These are phyloP conservation scores for Syncerus caffer DNA, from an alignment of 2,797 vertebrate species.

Conservation along the genomic window DNA sequence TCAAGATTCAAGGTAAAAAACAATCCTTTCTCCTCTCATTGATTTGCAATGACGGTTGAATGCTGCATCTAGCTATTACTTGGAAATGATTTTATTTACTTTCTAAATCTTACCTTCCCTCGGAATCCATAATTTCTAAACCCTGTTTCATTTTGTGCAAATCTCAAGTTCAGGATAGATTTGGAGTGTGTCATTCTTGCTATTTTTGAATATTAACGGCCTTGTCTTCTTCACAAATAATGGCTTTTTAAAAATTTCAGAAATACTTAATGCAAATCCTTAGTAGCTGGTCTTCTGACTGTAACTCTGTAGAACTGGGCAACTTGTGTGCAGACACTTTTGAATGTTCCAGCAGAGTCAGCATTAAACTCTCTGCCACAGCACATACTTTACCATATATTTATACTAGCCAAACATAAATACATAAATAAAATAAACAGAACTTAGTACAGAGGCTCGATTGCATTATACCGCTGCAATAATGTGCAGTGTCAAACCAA, in stretches of 20 bases:
- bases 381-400: conserved; percentile 58
- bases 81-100: conserved; percentile 58
- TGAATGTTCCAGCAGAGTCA: conserved; percentile 53
- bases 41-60: conserved; percentile 30
- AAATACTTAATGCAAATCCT: conserved; percentile 52
- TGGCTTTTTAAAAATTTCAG: conserved; percentile 50
- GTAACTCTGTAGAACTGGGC: conserved; percentile 39
- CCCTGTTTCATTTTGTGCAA: conserved; percentile 16
- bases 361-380: conserved; percentile 52
- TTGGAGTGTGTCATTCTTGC: neutral
- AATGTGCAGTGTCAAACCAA: conserved; percentile 52
- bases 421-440: conserved; percentile 66
- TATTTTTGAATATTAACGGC: conserved; percentile 50
- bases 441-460: conserved; percentile 52
- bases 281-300: conserved; percentile 20
- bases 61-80: neutral
- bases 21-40: neutral
- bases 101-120: conserved; percentile 23
- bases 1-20: conserved; percentile 21
- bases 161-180: conserved; percentile 20
- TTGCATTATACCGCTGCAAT: conserved; percentile 44
- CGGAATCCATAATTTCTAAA: conserved; percentile 19
- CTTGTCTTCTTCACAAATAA: conserved; percentile 28
- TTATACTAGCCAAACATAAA: conserved; percentile 64
- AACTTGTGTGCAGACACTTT: conserved; percentile 46